phyloP scores from a whole-genome alignment of 2,113 vertebrate genomes.

The Caranx melampygus region DNA sequence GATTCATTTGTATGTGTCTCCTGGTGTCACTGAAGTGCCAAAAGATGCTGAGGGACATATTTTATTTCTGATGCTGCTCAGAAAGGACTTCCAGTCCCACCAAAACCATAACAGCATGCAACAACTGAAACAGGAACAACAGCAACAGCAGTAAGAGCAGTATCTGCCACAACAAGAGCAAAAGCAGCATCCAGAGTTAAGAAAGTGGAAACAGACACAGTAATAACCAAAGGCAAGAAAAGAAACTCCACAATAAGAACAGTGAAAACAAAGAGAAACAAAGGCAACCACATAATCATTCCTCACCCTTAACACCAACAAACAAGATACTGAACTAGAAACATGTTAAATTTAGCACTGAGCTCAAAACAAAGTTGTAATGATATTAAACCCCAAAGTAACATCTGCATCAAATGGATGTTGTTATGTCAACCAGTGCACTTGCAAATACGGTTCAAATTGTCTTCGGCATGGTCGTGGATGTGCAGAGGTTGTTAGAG shows the following conservation, averaged over 20 bases:
- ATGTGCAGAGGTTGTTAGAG: too few relatives aligned
- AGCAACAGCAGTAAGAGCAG: background rate
- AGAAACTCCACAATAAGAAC: background rate
- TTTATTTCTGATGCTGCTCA: conserved; percentile 4
- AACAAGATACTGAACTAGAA: conserved; percentile 2
- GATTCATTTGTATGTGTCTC: background rate
- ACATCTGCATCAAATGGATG: background rate
- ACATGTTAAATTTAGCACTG: background rate
- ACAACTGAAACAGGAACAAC: background rate
- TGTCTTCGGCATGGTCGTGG: background rate
- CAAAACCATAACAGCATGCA: conserved; percentile 1
- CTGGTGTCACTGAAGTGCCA: background rate
- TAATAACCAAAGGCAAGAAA: background rate
- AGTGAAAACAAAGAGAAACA: conserved; percentile 2
- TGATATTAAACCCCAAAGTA: conserved; percentile 1
- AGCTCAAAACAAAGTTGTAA: conserved; percentile 1
- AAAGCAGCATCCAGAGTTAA: background rate
- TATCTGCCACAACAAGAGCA: conserved; percentile 3
- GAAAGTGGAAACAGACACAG: background rate
- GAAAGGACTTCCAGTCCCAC: conserved; percentile 6
- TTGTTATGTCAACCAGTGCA: background rate
- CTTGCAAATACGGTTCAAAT: background rate
- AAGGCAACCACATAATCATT: conserved; percentile 12
- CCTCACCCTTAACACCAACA: conserved; percentile 3
- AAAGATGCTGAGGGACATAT: background rate